Evolutionary conservation across 2,888 invertebrate species (phyloP).

Genomic region (Leucoma salicis): DNA sequence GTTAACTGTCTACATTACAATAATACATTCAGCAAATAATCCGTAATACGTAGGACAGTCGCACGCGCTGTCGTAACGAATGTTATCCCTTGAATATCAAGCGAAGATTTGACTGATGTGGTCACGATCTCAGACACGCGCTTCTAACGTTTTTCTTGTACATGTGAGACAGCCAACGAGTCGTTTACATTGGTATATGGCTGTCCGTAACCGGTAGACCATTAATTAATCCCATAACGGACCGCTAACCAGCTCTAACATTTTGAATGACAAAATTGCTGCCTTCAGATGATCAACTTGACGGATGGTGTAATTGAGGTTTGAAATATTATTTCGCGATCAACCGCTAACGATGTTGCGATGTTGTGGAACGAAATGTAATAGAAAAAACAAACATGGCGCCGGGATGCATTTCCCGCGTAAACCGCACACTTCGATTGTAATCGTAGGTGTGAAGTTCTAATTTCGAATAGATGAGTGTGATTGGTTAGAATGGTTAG

Average conservation of each 20-base stretch:
- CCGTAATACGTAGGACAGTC: conserved; percentile 47
- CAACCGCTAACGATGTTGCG: conserved; percentile 48
- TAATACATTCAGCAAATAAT: conserved; percentile 50
- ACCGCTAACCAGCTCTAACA: conserved; percentile 47
- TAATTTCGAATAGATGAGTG: conserved; percentile 64
- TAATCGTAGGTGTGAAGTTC: conserved; percentile 57
- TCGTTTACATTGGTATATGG: conserved; percentile 66
- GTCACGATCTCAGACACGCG: conserved; percentile 66
- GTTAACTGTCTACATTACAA: conserved; percentile 38
- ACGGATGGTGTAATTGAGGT: conserved; percentile 65
- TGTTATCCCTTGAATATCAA: conserved; percentile 66
- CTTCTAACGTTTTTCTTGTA: conserved; percentile 61
- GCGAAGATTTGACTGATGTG: conserved; percentile 72
- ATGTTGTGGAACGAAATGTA: conserved; percentile 40
- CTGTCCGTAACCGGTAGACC: conserved; percentile 41
- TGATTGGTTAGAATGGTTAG: conserved; percentile 70
- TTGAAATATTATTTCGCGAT: conserved; percentile 59
- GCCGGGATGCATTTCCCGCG: conserved; percentile 41
- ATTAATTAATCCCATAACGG: conserved; percentile 70
- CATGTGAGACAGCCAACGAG: conserved; percentile 44
- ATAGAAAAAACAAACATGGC: conserved; percentile 42
- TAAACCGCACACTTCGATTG: conserved; percentile 46
- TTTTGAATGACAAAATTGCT: conserved; percentile 71
- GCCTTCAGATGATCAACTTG: conserved; percentile 47
- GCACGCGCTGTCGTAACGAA: conserved; percentile 59